phyloP scores from a whole-genome alignment of 2,888 invertebrate genomes.

The Erebia ligea region DNA sequence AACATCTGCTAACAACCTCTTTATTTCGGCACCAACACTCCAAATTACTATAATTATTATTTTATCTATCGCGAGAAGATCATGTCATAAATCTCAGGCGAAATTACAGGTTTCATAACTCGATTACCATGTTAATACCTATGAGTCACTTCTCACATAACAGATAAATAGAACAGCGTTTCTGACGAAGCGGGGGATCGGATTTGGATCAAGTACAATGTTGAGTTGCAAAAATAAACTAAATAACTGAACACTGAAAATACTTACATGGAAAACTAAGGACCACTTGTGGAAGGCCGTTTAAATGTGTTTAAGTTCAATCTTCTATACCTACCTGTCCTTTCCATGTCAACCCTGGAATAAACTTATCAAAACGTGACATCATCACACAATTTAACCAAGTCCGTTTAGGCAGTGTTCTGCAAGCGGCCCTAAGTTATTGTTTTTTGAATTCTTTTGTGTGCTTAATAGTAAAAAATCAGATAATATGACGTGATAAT shows the following conservation, averaged over 20 bases:
- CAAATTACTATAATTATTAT: conserved; percentile 71
- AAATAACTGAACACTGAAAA: not conserved
- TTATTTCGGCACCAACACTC: conserved; percentile 69
- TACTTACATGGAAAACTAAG: no score
- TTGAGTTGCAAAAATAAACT: not conserved
- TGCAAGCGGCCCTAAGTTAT: no score
- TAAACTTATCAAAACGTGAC: no score
- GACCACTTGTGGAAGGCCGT: no score
- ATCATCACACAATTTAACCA: no score
- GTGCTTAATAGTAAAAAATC: no score
- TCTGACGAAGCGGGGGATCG: not conserved
- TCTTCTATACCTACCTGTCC: no score
- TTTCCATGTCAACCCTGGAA: no score
- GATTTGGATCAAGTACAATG: not conserved
- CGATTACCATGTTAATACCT: conserved; percentile 60
- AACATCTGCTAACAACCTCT: conserved; percentile 41
- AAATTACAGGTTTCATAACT: conserved; percentile 71
- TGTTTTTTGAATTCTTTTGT: no score
- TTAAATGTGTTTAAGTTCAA: no score
- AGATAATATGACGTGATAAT: no score
- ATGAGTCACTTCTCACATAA: conserved; percentile 55
- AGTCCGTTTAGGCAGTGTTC: no score
- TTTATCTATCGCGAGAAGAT: conserved; percentile 53
- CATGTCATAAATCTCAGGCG: conserved; percentile 69
- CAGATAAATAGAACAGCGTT: not conserved